Conservation (phyloP, 2,888 invertebrate species). For the Epirrhoe tristata region DNA sequence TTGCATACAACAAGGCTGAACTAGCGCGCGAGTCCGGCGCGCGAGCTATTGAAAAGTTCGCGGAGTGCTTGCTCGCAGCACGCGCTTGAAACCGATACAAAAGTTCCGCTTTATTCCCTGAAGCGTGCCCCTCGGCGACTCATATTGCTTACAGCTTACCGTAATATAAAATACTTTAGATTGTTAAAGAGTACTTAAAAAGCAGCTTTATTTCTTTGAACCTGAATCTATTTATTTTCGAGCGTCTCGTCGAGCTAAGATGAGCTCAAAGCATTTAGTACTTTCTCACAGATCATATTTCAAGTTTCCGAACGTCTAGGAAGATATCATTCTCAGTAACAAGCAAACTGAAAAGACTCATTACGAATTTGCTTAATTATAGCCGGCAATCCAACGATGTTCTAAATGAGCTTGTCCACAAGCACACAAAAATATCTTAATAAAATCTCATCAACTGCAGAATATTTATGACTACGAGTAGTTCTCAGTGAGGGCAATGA, state of each 20-base stretch:
- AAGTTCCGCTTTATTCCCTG: slow-evolving; percentile 20
- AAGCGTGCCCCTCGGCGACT: slow-evolving; percentile 15
- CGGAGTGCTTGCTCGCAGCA: slow-evolving; percentile 18
- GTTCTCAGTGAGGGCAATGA: slow-evolving; percentile 2
- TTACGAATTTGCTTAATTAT: slow-evolving; percentile 20
- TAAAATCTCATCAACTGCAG: slow-evolving; percentile 13
- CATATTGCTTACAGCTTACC: slow-evolving; percentile 14
- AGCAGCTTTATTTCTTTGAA: neutral
- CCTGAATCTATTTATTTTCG: neutral
- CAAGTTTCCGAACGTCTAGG: slow-evolving; percentile 1
- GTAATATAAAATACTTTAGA: slow-evolving; percentile 9
- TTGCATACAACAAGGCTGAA: slow-evolving; percentile 16
- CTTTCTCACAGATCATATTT: slow-evolving; percentile 5
- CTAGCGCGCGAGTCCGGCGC: slow-evolving; percentile 20
- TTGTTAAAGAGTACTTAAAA: neutral
- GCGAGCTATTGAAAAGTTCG: slow-evolving; percentile 22
- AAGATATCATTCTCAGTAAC: slow-evolving; percentile 5
- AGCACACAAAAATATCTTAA: slow-evolving; percentile 4
- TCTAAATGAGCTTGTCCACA: slow-evolving; percentile 23
- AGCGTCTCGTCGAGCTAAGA: neutral
- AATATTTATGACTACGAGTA: slow-evolving; percentile 3
- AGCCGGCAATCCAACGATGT: slow-evolving; percentile 8
- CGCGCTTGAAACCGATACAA: slow-evolving; percentile 21
- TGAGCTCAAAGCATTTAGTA: slow-evolving; percentile 5
- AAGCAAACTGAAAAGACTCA: slow-evolving; percentile 26